These are phyloP conservation scores for Pogonomyrmex californicus DNA, from an alignment of 1,140 invertebrate species.

Conservation along the genomic window DNA sequence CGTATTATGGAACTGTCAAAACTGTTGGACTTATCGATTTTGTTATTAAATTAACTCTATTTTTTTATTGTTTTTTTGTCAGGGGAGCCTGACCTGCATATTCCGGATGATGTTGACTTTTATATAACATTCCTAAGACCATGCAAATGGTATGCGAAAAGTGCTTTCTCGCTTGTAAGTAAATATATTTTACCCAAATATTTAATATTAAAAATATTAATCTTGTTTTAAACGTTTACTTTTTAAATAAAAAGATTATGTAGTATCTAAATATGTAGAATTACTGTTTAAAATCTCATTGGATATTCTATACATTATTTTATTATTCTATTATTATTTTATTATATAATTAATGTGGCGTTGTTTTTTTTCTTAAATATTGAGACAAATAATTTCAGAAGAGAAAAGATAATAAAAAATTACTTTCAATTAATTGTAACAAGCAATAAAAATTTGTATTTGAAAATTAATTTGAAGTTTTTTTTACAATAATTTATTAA, in stretches of 20 bases:
- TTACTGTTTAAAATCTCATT: slow-evolving; percentile 1
- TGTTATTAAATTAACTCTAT: background rate
- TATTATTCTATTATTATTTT: too few relatives aligned
- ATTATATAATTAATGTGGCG: background rate
- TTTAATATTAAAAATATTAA: background rate
- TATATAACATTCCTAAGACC: slow-evolving; percentile 84
- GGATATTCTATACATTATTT: background rate
- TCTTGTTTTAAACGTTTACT: background rate
- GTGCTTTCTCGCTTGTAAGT: slow-evolving; percentile 83
- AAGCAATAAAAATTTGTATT: background rate
- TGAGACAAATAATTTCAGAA: background rate
- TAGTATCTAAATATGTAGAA: background rate
- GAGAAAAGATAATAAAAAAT: background rate
- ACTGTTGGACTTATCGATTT: background rate
- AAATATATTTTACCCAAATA: background rate
- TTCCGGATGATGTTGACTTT: slow-evolving; percentile 81
- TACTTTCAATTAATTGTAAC: background rate
- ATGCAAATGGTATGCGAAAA: slow-evolving; percentile 86
- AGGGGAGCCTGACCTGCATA: slow-evolving; percentile 82
- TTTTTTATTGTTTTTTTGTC: background rate
- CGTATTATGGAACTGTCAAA: background rate
- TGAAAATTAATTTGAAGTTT: background rate
- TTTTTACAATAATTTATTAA: background rate
- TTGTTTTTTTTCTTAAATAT: background rate
- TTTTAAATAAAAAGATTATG: background rate